Percentiles rank a stretch among this genome's conserved stretches.
phyloP scores from a whole-genome alignment of 2,113 vertebrate genomes.

The Peromyscus polionotus region DNA sequence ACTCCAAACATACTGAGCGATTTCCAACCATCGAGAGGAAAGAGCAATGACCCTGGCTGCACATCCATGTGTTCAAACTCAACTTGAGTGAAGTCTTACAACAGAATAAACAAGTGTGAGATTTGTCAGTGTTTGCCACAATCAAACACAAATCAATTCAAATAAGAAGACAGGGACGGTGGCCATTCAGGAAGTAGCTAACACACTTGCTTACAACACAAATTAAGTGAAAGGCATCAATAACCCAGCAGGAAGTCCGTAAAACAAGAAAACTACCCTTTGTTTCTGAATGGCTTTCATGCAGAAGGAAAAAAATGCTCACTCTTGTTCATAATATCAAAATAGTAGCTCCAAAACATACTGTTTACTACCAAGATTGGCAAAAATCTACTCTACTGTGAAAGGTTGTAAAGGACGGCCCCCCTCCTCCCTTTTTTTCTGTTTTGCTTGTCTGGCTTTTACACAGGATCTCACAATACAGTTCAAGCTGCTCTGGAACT shows the following conservation, averaged over 20 bases:
- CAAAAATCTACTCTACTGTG: not conserved
- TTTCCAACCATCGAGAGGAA: not conserved
- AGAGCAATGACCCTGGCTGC: not conserved
- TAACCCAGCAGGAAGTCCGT: not conserved
- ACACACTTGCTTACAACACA: not conserved
- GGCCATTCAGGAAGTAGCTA: not conserved
- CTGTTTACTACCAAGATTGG: not conserved
- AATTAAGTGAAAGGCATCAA: not conserved
- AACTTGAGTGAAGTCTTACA: slow-evolving; percentile 9
- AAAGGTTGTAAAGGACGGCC: not conserved
- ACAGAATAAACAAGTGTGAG: not conserved
- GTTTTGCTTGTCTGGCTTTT: not conserved
- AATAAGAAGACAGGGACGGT: not conserved
- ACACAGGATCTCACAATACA: not conserved
- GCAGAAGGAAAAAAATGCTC: not conserved
- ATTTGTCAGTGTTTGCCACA: slow-evolving; percentile 9
- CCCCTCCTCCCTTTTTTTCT: rapidly evolving
- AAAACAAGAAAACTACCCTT: not conserved
- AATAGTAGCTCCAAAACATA: not conserved
- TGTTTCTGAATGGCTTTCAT: slow-evolving; percentile 1
- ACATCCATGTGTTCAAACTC: slow-evolving; percentile 22
- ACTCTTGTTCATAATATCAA: not conserved
- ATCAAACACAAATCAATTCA: not conserved
- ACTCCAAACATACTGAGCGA: not conserved
- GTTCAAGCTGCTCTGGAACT: not conserved